Percentiles rank a stretch among this genome's conserved stretches.
Evolutionary conservation across 2,113 vertebrate genomes (phyloP).

Genomic region (Oryzias curvinotus): DNA sequence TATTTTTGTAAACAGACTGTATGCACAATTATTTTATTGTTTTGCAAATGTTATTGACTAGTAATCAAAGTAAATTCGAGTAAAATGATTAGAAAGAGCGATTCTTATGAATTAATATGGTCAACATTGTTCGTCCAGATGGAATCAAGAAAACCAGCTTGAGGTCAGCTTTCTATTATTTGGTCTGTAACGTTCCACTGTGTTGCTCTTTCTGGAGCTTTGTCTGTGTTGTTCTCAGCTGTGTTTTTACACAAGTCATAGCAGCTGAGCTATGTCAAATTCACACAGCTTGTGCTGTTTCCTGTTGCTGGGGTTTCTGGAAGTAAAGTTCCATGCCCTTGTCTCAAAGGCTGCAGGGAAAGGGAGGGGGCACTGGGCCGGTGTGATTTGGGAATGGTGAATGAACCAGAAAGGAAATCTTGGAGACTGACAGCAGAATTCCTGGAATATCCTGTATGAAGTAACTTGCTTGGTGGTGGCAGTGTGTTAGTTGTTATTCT

Average conservation of each 20-base stretch:
- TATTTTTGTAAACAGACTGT: background rate
- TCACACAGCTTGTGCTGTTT: conserved; percentile 49
- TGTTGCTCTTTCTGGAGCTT: conserved; percentile 29
- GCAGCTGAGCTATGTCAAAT: conserved; percentile 39
- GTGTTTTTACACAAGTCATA: conserved; percentile 28
- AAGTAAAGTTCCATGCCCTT: conserved; percentile 41
- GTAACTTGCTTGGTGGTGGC: conserved; percentile 27
- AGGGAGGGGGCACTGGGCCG: conserved; percentile 10
- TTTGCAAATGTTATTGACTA: too few species aligned
- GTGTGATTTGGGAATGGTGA: conserved; percentile 36
- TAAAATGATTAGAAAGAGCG: too few species aligned
- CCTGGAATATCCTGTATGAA: conserved; percentile 33
- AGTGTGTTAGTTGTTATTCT: conserved; percentile 33
- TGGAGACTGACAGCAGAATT: conserved; percentile 16
- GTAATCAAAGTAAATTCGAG: too few species aligned
- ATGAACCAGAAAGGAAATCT: conserved; percentile 58
- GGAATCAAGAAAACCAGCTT: background rate
- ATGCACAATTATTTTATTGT: too few species aligned
- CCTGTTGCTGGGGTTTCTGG: conserved; percentile 41
- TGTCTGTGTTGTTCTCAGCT: conserved; percentile 5
- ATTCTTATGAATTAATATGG: too few species aligned
- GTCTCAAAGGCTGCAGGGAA: conserved; percentile 30
- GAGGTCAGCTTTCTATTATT: conserved; percentile 10
- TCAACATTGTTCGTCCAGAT: too few species aligned
- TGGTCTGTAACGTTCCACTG: conserved; percentile 22